Base-by-base conservation (phyloP, 1,140 invertebrate species). In the Popillia japonica region DNA sequence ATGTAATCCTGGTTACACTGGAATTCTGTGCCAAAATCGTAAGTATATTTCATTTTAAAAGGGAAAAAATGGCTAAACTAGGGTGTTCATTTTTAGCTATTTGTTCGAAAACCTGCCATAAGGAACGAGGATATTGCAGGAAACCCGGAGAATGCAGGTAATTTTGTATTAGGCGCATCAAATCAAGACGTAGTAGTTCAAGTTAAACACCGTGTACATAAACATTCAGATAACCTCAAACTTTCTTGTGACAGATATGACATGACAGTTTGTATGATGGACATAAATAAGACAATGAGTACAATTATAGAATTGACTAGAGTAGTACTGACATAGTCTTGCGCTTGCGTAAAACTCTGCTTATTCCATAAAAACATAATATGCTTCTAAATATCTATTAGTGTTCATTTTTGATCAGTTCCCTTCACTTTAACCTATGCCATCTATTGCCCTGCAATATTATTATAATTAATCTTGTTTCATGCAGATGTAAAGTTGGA, bases 21-120 rank as follows among this genome's bases (percentile, higher is more conserved):
- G 97, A 59, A 89, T 95, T 73, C 90, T 97, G 72, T 96, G 95
- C 86, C 94, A 97, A 87, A 94, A 90, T 72, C 93, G 95, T 96
- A 87, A 93, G 93, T 90, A 83, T 77, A 48, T 55, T 75, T 14
- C 7, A 3, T 27, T 8, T 23, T 3, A 68, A 9, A 22, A 23
- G 10, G 2, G 10, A 1, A 22, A 72, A 48, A 48, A 2, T 14
- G 0, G 2, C n/a, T 48, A 23, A 23, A 27, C 10, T 27, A 22
- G 0, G 10, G 2, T 27, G 10, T 23, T 22, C 14, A 8, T 68
- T 68, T 34, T 0, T 14, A 96, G 95, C 95, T 1, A 91, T 97
- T 40, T 98, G 96, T 85, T 89, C 93, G 0, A 87, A 91, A 42
- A 94, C 93, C 42, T 98, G 96, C 85, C 93, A 95, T 86, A 90